Evolutionary conservation across 2,888 invertebrate genomes (phyloP).

Genomic region (Shargacucullia verbasci): DNA sequence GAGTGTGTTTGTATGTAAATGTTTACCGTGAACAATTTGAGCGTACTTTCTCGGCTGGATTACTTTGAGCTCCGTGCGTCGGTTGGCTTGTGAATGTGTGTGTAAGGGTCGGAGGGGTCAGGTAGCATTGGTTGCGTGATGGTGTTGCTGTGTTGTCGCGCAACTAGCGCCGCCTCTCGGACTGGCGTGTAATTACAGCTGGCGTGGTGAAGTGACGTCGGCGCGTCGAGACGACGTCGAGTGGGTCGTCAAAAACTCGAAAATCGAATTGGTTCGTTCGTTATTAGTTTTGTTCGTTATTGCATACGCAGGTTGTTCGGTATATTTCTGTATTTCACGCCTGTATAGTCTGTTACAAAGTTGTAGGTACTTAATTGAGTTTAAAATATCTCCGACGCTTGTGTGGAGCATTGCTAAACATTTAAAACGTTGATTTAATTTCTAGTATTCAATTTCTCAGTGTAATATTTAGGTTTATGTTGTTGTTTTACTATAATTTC

Average conservation of each 20-base stretch:
- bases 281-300: constrained; percentile 64
- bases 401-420: constrained; percentile 8
- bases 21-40: constrained; percentile 70
- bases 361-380: constrained; percentile 11
- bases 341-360: constrained; percentile 13
- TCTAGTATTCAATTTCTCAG: neutral
- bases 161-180: constrained; percentile 66
- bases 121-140: constrained; percentile 52
- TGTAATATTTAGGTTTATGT: constrained; percentile 11
- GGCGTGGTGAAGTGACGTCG: constrained; percentile 61
- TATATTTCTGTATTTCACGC: constrained; percentile 17
- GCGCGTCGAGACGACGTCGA: constrained; percentile 65
- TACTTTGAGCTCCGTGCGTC: constrained; percentile 56
- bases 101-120: constrained; percentile 52
- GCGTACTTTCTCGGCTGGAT: constrained; percentile 63
- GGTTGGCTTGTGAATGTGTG: constrained; percentile 28
- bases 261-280: constrained; percentile 71
- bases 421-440: constrained; percentile 28
- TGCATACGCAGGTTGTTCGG: constrained; percentile 26
- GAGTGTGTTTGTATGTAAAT: constrained; percentile 69
- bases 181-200: constrained; percentile 69
- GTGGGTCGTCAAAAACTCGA: constrained; percentile 75
- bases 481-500: constrained; percentile 6
- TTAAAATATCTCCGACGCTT: constrained; percentile 2
- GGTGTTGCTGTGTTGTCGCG: constrained; percentile 53